A percentile compares a stretch with the other conserved stretches of the same genome.
These are phyloP conservation scores for Aphidius ervi DNA, from an alignment of 1,140 invertebrate genomes.

Conservation along the genomic window DNA sequence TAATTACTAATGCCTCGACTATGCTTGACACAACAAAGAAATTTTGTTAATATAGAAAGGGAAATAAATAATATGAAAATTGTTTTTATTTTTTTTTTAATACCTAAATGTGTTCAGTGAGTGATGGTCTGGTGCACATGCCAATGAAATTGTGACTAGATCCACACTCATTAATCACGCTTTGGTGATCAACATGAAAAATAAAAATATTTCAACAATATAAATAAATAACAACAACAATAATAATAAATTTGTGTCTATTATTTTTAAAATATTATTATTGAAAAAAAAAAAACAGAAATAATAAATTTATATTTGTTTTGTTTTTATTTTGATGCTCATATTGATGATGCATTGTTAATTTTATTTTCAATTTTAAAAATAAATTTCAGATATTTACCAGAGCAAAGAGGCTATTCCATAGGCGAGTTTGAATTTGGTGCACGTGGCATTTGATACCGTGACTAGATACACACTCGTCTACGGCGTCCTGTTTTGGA, in stretches of 20 bases:
- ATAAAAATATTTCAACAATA: not conserved
- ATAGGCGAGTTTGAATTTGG: slow-evolving; percentile 76
- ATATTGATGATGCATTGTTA: slow-evolving; percentile 3
- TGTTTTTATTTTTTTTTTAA: too few species aligned
- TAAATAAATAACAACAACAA: too few species aligned
- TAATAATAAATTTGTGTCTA: too few species aligned
- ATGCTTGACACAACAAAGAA: slow-evolving; percentile 1
- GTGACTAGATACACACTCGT: slow-evolving; percentile 86
- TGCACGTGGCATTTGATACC: slow-evolving; percentile 59
- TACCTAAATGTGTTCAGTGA: slow-evolving; percentile 54
- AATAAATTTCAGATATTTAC: slow-evolving; percentile 6
- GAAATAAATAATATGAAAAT: slow-evolving; percentile 11
- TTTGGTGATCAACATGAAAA: slow-evolving; percentile 29
- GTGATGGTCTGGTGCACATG: slow-evolving; percentile 71
- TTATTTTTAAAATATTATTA: too few species aligned
- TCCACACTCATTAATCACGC: slow-evolving; percentile 78
- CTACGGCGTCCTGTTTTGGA: slow-evolving; percentile 59
- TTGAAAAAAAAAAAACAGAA: not conserved
- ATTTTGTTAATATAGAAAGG: not conserved
- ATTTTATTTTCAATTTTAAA: not conserved
- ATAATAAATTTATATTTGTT: too few species aligned
- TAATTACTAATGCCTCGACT: slow-evolving; percentile 9
- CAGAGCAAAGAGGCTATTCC: slow-evolving; percentile 47
- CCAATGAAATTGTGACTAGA: slow-evolving; percentile 68
- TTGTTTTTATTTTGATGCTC: not conserved